Evolutionary conservation across 1,140 invertebrate genomes (phyloP).

Genomic region (Medauroidea extradentata): DNA sequence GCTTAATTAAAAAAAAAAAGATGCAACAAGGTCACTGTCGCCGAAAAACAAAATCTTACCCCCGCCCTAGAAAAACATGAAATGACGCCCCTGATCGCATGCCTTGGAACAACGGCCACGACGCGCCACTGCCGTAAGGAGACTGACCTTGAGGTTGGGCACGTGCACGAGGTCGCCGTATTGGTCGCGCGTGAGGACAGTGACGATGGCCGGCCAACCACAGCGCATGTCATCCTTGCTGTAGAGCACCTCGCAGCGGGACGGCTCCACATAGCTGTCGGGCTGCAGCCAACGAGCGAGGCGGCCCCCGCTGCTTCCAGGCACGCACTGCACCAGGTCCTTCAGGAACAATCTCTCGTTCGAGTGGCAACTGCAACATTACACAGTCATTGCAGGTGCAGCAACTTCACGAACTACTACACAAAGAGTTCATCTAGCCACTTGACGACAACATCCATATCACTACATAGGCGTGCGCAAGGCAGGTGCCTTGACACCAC

Average conservation of each 20-base stretch:
- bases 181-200: conserved; percentile 85
- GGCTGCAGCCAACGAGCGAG: conserved; percentile 93
- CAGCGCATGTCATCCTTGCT: conserved; percentile 72
- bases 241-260: conserved; percentile 76
- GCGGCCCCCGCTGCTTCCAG: conserved; percentile 84
- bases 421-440: background rate
- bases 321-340: conserved; percentile 83
- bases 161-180: conserved; percentile 84
- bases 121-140: too few relatives aligned
- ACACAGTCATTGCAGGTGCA: conserved; percentile 5
- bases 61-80: too few relatives aligned
- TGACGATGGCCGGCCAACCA: conserved; percentile 75
- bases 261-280: conserved; percentile 85
- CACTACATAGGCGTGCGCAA: too few relatives aligned
- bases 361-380: conserved; percentile 62
- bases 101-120: too few relatives aligned
- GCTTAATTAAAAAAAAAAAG: too few relatives aligned
- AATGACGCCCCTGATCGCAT: too few relatives aligned
- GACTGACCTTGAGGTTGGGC: conserved; percentile 73
- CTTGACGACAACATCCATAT: too few relatives aligned
- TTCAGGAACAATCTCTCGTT: conserved; percentile 92
- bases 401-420: background rate
- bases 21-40: too few relatives aligned
- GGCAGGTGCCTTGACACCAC: too few relatives aligned
- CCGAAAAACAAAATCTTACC: too few relatives aligned